Evolutionary conservation across 2,888 invertebrate genomes (phyloP).

Genomic region (Labia minor): DNA sequence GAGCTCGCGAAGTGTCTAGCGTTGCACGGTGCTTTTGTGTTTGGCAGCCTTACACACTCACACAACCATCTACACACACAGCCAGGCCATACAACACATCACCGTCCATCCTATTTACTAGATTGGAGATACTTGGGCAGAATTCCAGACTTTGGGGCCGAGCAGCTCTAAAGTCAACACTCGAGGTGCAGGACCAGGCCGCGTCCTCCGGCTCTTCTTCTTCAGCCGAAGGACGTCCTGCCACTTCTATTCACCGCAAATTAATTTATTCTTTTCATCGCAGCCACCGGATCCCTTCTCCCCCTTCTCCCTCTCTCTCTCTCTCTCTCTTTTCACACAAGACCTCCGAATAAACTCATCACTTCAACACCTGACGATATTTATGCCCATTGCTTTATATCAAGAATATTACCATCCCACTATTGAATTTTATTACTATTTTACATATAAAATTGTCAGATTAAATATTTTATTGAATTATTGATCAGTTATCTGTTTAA

Average conservation of each 20-base stretch:
- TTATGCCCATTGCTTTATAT: too few relatives aligned
- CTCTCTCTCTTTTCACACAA: too few relatives aligned
- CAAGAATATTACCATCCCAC: too few relatives aligned
- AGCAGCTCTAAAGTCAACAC: neutral
- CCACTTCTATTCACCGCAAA: conserved; percentile 13
- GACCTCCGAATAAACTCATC: neutral
- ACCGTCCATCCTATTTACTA: too few relatives aligned
- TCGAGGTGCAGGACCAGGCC: neutral
- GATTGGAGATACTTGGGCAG: neutral
- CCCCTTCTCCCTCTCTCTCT: too few relatives aligned
- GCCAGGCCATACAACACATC: neutral
- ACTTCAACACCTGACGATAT: neutral
- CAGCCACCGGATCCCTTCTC: neutral
- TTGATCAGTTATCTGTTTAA: too few relatives aligned
- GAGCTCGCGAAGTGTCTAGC: neutral
- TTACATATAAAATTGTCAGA: too few relatives aligned
- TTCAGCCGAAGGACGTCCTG: neutral
- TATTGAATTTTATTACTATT: too few relatives aligned
- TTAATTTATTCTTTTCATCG: conserved; percentile 1
- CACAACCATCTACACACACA: neutral
- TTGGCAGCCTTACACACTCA: neutral
- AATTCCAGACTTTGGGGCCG: conserved; percentile 13
- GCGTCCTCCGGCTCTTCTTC: neutral
- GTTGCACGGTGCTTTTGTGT: conserved; percentile 7
- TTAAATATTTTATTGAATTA: too few relatives aligned